Evolutionary conservation across 2,888 invertebrate species (phyloP), one percentile per base, ranked within the genome.

Genomic region (Pyrrhia umbra): DNA sequence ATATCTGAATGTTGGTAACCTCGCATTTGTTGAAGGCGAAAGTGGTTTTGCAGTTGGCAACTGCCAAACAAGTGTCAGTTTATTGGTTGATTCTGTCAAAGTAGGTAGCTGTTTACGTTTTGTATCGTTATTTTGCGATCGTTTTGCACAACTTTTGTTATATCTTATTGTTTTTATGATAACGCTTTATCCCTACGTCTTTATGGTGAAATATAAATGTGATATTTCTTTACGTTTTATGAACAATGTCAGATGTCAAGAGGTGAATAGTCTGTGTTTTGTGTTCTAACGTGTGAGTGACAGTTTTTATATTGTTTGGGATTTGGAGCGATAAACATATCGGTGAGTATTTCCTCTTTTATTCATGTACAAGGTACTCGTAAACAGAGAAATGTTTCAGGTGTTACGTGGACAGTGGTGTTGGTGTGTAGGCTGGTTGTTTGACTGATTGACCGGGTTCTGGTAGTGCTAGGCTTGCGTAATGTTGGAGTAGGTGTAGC

Each of bases 101-200:
- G 93, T 87, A 90, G 93, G 93, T 91, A 91, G 93, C 91, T 95
- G 94, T 94, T 95, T 95, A 94, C 90, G 92, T 94, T 95, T 95
- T 94, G 92, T 93, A 93, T 90, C 83, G 89, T 89, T 94, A 91
- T 92, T 93, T 94, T 93, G 92, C 93, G 93, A 93, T 92, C 87
- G 90, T 93, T 93, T 94, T 92, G 90, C 90, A 86, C 85, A 90
- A 91, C 88, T 94, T 94, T 94, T 94, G 89, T 89, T 90, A 92
- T 86, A 88, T 86, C 85, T 84, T 93, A 92, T 92, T 93, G 88
- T 93, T 93, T 94, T 91, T 92, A 91, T 91, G 88, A 86, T 86
- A 86, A 83, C 86, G 83, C 85, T 91, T 92, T 93, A 89, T 85
- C 85, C 84, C 77, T 79, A 87, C 80, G 82, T 81, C 86, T 89